Evolutionary conservation across 2,888 invertebrate species (phyloP), one percentile per base, ranked within the genome.

Genomic region (Phrixothrix hirtus): DNA sequence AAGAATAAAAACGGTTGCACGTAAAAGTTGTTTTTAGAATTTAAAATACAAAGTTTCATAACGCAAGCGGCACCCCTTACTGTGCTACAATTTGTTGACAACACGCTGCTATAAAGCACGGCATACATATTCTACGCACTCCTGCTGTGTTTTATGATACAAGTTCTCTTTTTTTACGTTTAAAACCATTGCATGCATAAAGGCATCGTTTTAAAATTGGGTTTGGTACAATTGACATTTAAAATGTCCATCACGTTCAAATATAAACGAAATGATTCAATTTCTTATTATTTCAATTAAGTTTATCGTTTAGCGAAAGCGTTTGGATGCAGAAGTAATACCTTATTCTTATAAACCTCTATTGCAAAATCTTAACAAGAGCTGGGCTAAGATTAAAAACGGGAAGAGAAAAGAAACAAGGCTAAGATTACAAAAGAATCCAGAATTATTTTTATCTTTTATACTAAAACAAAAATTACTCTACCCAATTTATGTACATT

Each of bases 61-160:
- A 36, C 44, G 44, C 27, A 46, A 37, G 46, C 39, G 39, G 38
- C 35, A 31, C 47, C 39, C 34, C 47, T 35, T 27, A 29, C 47
- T 34, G 39, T 12, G 47, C 17, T 31, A 41, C 49, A 49, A 49
- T 49, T 49, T 49, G 49, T 49, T 42, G 42, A 49, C 49, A 43
- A 26, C 30, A 27, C 36, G 30, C 14, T 7, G 37, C 30, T 13
- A 31, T 49, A 49, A 42, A 43, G 49, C 25, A 31, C 43, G 30
- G 43, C 34, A 42, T 37, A 34, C 48, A 36, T 42, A 49, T 36
- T 35, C 36, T 16, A 36, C 42, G 42, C 42, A 31, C 49, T 36
- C 42, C 48, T 31, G 49, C 49, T 42, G 49, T 36, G 49, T 41
- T 49, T 49, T 49, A 49, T 42, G 41, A 21, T 31, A 27, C 32